phyloP scores from a whole-genome alignment of 2,888 invertebrate species.

The Antitype chi region DNA sequence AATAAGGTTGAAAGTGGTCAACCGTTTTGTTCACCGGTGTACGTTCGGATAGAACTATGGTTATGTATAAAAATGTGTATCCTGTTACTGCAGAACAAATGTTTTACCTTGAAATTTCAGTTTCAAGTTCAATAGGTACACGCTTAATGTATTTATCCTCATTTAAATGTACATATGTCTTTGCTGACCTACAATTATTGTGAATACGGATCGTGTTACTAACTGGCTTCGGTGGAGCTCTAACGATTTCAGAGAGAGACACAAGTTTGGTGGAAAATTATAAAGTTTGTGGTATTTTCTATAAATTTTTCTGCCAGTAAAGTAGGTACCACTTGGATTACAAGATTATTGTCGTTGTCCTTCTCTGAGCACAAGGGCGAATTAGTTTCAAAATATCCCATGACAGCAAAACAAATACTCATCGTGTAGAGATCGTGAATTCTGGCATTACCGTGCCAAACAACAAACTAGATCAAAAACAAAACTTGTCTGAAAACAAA shows the following conservation, averaged over 20 bases:
- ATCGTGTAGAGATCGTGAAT: not conserved
- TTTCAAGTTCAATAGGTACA: constrained; percentile 47
- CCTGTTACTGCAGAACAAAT: constrained; percentile 45
- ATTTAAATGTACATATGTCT: constrained; percentile 11
- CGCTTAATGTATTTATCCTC: constrained; percentile 22
- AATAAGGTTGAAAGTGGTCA: constrained; percentile 16
- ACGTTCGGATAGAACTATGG: constrained; percentile 1
- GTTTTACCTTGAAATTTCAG: constrained; percentile 35
- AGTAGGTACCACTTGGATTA: not conserved
- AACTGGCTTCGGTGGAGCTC: not conserved
- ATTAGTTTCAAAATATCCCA: not conserved
- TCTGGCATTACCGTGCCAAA: not conserved
- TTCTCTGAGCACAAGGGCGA: not conserved
- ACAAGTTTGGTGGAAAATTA: not conserved
- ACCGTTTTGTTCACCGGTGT: not conserved
- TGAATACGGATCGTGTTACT: not conserved
- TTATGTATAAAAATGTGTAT: constrained; percentile 34
- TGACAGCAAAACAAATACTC: not conserved
- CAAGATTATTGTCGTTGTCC: not conserved
- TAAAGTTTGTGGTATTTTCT: not conserved
- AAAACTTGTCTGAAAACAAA: constrained; percentile 25
- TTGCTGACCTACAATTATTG: not conserved
- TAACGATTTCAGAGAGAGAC: not conserved
- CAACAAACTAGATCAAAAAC: constrained; percentile 3
- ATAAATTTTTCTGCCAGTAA: not conserved